phyloP scores from a whole-genome alignment of 2,888 invertebrate species.

The Acleris holmiana region DNA sequence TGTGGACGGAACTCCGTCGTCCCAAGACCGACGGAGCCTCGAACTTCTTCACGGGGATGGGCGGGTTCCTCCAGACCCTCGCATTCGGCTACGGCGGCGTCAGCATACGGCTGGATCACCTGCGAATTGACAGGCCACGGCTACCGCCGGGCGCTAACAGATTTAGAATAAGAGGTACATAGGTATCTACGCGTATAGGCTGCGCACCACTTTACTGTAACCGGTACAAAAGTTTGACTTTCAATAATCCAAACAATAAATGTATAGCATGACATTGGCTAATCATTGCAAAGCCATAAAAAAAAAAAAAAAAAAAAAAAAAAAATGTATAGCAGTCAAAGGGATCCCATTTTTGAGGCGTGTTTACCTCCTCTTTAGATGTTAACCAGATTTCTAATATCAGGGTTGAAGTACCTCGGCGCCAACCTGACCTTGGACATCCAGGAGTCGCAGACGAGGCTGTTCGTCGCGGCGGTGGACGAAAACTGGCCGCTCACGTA shows the following conservation, averaged over 20 bases:
- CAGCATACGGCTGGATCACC: slow-evolving; percentile 74
- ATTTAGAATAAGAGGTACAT: slow-evolving; percentile 68
- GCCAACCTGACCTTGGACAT: slow-evolving; percentile 68
- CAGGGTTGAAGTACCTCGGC: slow-evolving; percentile 77
- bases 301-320: too few relatives aligned
- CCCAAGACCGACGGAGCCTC: slow-evolving; percentile 76
- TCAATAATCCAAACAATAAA: too few relatives aligned
- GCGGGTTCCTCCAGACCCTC: slow-evolving; percentile 84
- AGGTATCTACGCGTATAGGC: too few relatives aligned
- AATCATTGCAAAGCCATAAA: too few relatives aligned
- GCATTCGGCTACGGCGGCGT: slow-evolving; percentile 85
- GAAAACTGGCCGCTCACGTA: slow-evolving; percentile 64
- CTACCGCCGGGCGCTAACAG: slow-evolving; percentile 69
- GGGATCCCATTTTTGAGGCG: too few relatives aligned
- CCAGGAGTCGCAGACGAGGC: slow-evolving; percentile 50
- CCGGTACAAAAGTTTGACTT: too few relatives aligned
- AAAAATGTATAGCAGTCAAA: too few relatives aligned
- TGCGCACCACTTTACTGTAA: too few relatives aligned
- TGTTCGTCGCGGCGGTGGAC: slow-evolving; percentile 62
- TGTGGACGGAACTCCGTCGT: slow-evolving; percentile 84
- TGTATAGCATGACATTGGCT: too few relatives aligned
- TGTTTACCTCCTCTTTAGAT: too few relatives aligned
- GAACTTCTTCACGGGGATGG: slow-evolving; percentile 86
- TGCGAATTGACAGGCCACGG: slow-evolving; percentile 69
- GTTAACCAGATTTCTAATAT: too few relatives aligned